Conservation (phyloP, 2,113 vertebrate species). For the Neoarius graeffei region DNA sequence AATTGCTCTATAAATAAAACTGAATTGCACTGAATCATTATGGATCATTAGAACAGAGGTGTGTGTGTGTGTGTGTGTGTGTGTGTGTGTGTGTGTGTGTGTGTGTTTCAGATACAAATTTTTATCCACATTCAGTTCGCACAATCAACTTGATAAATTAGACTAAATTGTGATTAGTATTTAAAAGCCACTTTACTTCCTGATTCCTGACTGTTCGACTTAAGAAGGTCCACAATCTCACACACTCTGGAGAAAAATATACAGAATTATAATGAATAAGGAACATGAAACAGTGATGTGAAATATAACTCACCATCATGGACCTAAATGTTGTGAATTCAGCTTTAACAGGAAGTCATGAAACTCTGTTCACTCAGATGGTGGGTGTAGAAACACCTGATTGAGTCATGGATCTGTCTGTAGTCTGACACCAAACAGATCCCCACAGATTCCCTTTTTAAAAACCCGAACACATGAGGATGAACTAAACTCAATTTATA, state of each 20-base stretch:
- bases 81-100: background rate
- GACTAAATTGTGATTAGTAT: background rate
- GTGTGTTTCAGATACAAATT: background rate
- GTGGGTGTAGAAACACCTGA: background rate
- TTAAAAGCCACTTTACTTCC: background rate
- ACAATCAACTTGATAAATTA: background rate
- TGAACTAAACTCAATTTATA: background rate
- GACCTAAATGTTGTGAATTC: background rate
- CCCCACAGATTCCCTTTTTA: background rate
- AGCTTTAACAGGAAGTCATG: background rate
- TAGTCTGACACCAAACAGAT: background rate
- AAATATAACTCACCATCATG: background rate
- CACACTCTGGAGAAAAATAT: background rate
- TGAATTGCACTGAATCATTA: background rate
- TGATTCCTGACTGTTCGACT: background rate
- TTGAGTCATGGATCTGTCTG: background rate
- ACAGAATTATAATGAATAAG: background rate
- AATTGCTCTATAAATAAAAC: background rate
- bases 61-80: background rate
- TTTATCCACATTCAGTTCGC: background rate
- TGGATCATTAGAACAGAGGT: background rate
- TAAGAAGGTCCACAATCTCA: background rate
- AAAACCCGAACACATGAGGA: background rate
- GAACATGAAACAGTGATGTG: background rate
- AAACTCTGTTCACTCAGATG: background rate